Base-by-base conservation (phyloP, 2,888 invertebrate genomes). In the Pycnomerus fuliginosus region DNA sequence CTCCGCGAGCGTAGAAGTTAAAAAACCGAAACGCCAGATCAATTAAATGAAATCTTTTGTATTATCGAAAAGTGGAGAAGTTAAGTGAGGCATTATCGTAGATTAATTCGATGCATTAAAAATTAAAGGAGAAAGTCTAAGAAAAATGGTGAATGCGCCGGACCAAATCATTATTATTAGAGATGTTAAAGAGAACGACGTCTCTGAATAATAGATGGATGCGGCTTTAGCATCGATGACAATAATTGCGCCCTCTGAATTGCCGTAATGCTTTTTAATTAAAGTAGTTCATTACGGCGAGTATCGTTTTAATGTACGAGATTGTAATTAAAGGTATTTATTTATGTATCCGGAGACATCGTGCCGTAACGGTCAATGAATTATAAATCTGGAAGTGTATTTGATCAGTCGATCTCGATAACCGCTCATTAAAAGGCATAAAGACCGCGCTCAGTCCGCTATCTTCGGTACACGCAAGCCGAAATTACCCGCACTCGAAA, bases 341-440 rank as follows among this genome's bases (percentile, higher is more conserved):
- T 60, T 56, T 54, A 60, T 56, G 56, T 53, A 60, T 55, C 53
- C 54, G 54, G 47, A 53, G 50, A 49, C 52, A 52, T 53, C 48
- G 54, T 60, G 56, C 55, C 53, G 53, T 52, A 61, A 61, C 58
- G 59, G 56, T 58, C 52, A 56, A 57, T 60, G 55, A 58, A 58
- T 55, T 57, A 53, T 52, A 43, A 48, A 44, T 42, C 49, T 36
- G 42, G 16, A 49, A 49, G 65, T 62, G 61, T 66, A 66, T 69
- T 66, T 68, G 68, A 69, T 68, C 69, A 68, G 64, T 62, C 62
- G 65, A 67, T 65, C 61, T 56, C 61, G 63, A 64, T 67, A 66
- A 64, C 66, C 63, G 60, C 62, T 69, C 65, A 68, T 69, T 69
- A 69, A 61, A 65, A 65, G 64, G 60, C 60, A 67, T 69, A 69